A percentile compares a stretch with the other conserved stretches of the same genome.
Conservation (phyloP, 2,797 vertebrate genomes). For the Tamandua tetradactyla region DNA sequence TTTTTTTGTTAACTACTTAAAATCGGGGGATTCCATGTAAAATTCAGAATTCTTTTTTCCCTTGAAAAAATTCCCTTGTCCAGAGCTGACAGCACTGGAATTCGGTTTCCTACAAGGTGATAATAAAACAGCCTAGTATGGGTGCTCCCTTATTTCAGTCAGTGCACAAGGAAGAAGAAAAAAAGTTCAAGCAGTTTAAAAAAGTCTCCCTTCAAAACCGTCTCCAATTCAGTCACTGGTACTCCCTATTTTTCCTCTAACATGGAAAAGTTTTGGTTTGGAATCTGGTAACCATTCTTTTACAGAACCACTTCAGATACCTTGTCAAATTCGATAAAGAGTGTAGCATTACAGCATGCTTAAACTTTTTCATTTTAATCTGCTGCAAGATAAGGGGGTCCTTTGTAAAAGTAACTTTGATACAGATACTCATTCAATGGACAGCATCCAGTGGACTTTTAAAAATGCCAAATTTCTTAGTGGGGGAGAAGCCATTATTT, state of each 20-base stretch:
- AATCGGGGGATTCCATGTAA: neutral
- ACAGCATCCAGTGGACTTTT: neutral
- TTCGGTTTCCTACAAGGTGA: neutral
- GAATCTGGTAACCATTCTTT: conserved; percentile 17
- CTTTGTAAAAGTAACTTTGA: conserved; percentile 29
- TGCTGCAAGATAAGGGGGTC: neutral
- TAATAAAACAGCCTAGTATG: neutral
- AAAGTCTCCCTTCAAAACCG: neutral
- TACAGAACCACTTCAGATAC: conserved; percentile 25
- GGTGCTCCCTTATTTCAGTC: neutral
- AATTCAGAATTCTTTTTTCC: conserved; percentile 32
- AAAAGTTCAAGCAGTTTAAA: neutral
- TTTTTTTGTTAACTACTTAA: neutral
- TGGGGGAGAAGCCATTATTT: neutral
- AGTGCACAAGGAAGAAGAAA: neutral
- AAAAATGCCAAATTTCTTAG: neutral
- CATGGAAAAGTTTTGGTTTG: conserved; percentile 6
- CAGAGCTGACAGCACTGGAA: neutral
- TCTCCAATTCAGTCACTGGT: neutral
- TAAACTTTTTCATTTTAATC: conserved; percentile 24
- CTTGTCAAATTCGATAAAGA: conserved; percentile 4
- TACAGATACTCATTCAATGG: conserved; percentile 29
- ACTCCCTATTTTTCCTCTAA: conserved; percentile 8
- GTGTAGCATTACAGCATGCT: neutral
- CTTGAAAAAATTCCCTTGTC: conserved; percentile 2